A percentile compares a stretch with the other conserved stretches of the same genome.
Conservation (phyloP, 2,888 invertebrate species). For the Cephus pulcher region DNA sequence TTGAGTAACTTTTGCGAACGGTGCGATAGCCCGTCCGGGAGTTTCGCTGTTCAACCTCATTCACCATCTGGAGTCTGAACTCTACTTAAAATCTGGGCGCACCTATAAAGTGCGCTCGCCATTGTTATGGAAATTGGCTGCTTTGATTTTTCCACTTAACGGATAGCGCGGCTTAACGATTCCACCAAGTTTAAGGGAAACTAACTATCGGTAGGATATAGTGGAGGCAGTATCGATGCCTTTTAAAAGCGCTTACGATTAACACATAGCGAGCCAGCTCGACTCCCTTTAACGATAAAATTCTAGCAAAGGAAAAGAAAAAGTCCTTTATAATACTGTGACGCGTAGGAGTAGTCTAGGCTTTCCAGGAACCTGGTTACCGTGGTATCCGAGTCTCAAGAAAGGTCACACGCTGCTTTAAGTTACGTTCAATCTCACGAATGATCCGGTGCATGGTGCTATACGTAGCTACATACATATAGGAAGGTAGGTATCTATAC, state of each 20-base stretch:
- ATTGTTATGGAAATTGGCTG: constrained; percentile 23
- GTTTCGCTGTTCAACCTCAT: background rate
- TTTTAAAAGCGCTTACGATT: background rate
- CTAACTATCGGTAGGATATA: background rate
- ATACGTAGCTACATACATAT: background rate
- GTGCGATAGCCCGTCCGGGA: background rate
- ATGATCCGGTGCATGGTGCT: background rate
- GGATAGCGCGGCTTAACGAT: background rate
- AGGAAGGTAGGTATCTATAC: background rate
- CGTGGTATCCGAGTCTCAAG: background rate
- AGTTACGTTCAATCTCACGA: background rate
- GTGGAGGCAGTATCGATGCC: background rate
- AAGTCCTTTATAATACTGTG: background rate
- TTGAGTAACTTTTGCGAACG: background rate
- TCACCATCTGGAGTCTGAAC: constrained; percentile 7
- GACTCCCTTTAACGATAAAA: background rate
- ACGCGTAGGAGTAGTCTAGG: background rate
- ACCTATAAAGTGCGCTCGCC: constrained; percentile 3
- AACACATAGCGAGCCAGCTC: background rate
- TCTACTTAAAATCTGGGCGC: constrained; percentile 18
- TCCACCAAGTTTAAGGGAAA: background rate
- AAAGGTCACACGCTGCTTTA: background rate
- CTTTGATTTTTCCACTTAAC: constrained; percentile 8
- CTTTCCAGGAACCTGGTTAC: background rate
- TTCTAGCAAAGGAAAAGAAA: background rate